Percentiles rank a stretch among this genome's conserved stretches.
These are phyloP conservation scores for Drosophila incognita DNA, from an alignment of 2,888 invertebrate species.

Conservation along the genomic window DNA sequence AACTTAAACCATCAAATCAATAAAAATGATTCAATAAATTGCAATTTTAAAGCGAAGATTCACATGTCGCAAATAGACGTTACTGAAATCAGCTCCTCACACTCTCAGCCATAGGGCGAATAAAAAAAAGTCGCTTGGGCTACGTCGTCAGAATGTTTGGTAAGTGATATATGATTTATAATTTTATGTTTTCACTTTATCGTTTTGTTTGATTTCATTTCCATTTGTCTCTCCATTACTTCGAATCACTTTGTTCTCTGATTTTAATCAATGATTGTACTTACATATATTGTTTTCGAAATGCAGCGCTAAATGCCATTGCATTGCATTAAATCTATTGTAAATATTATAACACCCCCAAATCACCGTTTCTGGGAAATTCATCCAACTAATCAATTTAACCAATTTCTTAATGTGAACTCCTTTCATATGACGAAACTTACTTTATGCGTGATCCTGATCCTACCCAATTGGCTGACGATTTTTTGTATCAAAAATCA, in stretches of 20 bases:
- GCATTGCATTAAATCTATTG: constrained; percentile 62
- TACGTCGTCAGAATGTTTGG: constrained; percentile 52
- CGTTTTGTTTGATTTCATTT: constrained; percentile 44
- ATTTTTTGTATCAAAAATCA: constrained; percentile 11
- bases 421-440: constrained; percentile 39
- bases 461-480: constrained; percentile 31
- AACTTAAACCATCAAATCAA: constrained; percentile 48
- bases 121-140: constrained; percentile 31
- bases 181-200: constrained; percentile 43
- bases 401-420: constrained; percentile 53
- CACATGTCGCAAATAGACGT: constrained; percentile 80
- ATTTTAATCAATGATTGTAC: constrained; percentile 34
- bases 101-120: constrained; percentile 37
- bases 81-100: constrained; percentile 69
- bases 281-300: constrained; percentile 26
- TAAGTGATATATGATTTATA: constrained; percentile 57
- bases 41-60: constrained; percentile 81
- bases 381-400: constrained; percentile 33
- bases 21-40: constrained; percentile 63
- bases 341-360: constrained; percentile 57
- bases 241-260: constrained; percentile 41
- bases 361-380: constrained; percentile 35
- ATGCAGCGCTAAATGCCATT: constrained; percentile 52
- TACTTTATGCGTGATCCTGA: constrained; percentile 61
- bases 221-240: constrained; percentile 25